Percentiles rank a stretch among this genome's conserved stretches.
Evolutionary conservation across 2,888 invertebrate genomes (phyloP).

Genomic region (Ceriagrion tenellum): DNA sequence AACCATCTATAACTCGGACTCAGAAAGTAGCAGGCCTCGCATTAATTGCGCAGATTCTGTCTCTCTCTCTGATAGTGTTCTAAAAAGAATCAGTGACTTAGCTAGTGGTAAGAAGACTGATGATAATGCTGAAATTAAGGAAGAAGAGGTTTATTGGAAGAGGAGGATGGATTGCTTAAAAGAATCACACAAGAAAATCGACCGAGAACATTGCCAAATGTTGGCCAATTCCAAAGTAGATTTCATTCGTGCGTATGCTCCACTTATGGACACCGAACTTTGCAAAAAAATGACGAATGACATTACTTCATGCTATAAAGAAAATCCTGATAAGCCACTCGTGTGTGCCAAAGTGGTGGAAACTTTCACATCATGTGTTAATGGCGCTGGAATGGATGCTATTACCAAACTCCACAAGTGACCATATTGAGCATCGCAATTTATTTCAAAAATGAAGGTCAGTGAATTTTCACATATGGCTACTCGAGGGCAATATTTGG

Average conservation of each 20-base stretch:
- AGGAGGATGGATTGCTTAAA: neutral
- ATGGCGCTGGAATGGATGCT: conserved; percentile 11
- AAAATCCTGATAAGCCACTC: conserved; percentile 25
- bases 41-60: neutral
- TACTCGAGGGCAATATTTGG: neutral
- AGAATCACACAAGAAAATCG: neutral
- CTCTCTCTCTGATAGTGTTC: neutral
- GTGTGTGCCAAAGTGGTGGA: conserved; percentile 52
- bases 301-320: conserved; percentile 54
- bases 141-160: conserved; percentile 49
- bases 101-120: neutral
- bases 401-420: neutral
- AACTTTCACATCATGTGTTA: conserved; percentile 45
- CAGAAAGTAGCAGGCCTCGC: neutral
- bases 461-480: neutral
- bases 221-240: neutral
- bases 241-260: neutral
- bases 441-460: neutral
- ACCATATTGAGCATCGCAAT: neutral
- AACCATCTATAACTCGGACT: neutral
- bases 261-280: conserved; percentile 5
- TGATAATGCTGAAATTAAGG: neutral
- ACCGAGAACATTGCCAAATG: neutral
- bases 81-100: neutral
- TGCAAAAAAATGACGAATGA: conserved; percentile 27